Conservation (phyloP, 2,113 vertebrate species). For the Myotis davidii region DNA sequence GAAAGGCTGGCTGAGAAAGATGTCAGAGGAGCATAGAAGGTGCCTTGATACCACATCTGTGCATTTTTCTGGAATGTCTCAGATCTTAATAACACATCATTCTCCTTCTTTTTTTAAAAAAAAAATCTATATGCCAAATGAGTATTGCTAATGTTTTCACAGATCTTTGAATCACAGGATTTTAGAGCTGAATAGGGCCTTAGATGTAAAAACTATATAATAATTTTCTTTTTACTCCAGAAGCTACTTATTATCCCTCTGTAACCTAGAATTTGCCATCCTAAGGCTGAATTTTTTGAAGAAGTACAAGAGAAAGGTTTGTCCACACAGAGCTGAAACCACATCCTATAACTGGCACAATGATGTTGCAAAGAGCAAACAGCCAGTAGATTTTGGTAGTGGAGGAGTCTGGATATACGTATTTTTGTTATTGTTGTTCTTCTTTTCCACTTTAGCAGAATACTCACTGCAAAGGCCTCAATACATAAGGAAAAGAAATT, state of each 20-base stretch:
- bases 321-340: background rate
- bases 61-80: background rate
- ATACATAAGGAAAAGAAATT: background rate
- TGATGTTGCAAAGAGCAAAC: background rate
- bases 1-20: background rate
- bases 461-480: background rate
- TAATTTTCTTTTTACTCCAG: background rate
- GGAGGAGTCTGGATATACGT: background rate
- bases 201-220: background rate
- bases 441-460: background rate
- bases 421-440: background rate
- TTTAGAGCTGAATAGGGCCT: background rate
- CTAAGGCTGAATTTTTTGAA: background rate
- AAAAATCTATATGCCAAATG: background rate
- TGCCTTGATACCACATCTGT: background rate
- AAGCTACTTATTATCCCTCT: slow-evolving; percentile 8
- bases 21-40: background rate
- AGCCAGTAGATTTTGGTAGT: background rate
- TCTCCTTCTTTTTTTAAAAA: background rate
- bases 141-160: background rate
- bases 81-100: background rate
- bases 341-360: background rate
- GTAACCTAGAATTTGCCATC: slow-evolving; percentile 25
- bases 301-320: background rate
- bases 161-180: slow-evolving; percentile 27